A percentile compares a stretch with the other conserved stretches of the same genome.
These are phyloP conservation scores for Limnephilus lunatus DNA, from an alignment of 2,888 invertebrate species.

Conservation along the genomic window DNA sequence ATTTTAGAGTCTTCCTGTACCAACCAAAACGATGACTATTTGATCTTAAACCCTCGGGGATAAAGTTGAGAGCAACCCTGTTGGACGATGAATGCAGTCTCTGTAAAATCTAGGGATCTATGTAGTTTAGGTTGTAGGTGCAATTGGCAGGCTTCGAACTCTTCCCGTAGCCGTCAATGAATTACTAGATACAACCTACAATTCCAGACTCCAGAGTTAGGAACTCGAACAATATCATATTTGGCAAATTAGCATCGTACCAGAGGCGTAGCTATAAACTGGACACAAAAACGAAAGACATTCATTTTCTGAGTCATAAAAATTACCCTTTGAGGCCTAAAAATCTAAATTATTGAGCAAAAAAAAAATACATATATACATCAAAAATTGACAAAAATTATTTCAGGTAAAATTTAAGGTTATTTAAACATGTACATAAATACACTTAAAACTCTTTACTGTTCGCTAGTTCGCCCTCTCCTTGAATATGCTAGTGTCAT, in stretches of 20 bases:
- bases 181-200: not conserved
- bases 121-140: not conserved
- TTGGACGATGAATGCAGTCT: not conserved
- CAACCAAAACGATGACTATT: not conserved
- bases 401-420: no score
- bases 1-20: not conserved
- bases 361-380: no score
- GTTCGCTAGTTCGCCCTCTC: no score
- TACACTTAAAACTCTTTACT: no score
- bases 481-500: no score
- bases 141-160: not conserved
- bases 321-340: no score
- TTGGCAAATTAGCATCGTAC: not conserved
- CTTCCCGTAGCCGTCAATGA: not conserved
- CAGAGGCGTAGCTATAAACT: not conserved
- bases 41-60: not conserved
- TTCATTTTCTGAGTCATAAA: no score
- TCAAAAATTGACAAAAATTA: no score
- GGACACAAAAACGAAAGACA: not conserved
- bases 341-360: no score
- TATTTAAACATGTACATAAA: no score
- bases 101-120: not conserved
- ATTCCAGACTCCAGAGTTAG: not conserved
- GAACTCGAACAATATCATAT: slow-evolving; percentile 8
- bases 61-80: not conserved